Evolutionary conservation across 1,140 invertebrate species (phyloP), one percentile per base, ranked within the genome.

Genomic region (Lasioglossum albipes): DNA sequence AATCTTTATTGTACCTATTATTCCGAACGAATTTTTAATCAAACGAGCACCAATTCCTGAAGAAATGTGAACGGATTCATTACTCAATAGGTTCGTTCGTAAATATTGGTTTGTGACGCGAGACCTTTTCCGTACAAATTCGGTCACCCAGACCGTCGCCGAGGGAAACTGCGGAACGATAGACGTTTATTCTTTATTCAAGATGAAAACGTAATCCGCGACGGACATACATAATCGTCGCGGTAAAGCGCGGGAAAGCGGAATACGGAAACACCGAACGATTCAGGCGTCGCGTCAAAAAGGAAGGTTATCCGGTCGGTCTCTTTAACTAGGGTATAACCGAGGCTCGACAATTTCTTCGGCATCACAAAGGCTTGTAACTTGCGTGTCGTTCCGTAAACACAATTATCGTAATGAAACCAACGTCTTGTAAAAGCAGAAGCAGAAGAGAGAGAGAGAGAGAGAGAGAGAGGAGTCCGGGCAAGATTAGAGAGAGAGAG

Each of bases 331-430:
- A n/a, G 52, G 70, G 57, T 42, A 57, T 45, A 67, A 75, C 79
- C 70, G 81, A 65, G 57, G 54, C 22, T 42, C 57, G 67, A 83
- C 80, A 73, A 83, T 85, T 83, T 20, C 20, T 41, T 36, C 59
- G 65, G 41, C 86, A 84, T 86, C 81, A 89, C 81, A 88, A 88
- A 89, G 84, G 45, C 76, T 75, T 79, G 84, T 79, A 84, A 86
- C 86, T 86, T 76, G 80, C 86, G 84, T 87, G 88, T 89, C 87
- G 84, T 84, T 87, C 70, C 69, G 83, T 89, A 89, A 89, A 89
- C 86, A 89, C 86, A 89, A 89, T 89, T 89, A 89, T 74, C 84
- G 69, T 76, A 65, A 86, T 62, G 61, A 76, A 83, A 79, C 78
- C 78, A 85, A 76, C 84, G 83, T 52, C 41, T 74, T 65, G 65